Base-by-base conservation (phyloP, 23 tunicate species). In the Styela clava region DNA sequence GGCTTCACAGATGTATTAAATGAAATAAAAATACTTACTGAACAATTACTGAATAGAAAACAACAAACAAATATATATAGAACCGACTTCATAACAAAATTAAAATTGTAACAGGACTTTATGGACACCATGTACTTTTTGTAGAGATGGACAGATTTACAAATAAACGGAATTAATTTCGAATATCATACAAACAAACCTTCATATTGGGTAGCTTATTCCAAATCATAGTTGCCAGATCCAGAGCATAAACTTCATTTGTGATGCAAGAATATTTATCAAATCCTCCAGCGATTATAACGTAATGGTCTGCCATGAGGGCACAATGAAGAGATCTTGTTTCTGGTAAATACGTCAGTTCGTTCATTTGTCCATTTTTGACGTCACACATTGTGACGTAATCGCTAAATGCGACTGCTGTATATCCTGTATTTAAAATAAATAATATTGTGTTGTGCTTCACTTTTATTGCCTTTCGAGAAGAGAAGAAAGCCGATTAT, bases 271-370 rank as follows among this genome's bases (percentile, higher is more conserved):
- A 95, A 64, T 73, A 92, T 2, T 86, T 67, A 65, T 95, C 99
- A 61, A 69, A 90, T 20, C 99, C 99, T n/a, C 99, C 99, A 37
- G 88, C 89, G 19, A 95, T 83, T 72, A 89, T 86, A 0, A 95
- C 77, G 64, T 31, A 95, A 56, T 90, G 96, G 71, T 86, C 99
- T 28, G 79, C 83, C 22, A 83, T 84, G 24, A 83, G 88, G 26
- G 77, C 88, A 61, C 95, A 86, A 69, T 95, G 99, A 68, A 90
- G 69, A 21, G 89, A 79, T 23, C 89, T 64, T 21, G 91, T 87
- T 72, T 90, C 95, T 20, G 89, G 96, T 30, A 94, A 26, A 16
- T 51, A 18, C 22, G 98, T 74, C 61, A 85, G 73, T 2, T 93
- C 98, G 24, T 81, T 78, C 72, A 84, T 88, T 3, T 37, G 34